phyloP scores from a whole-genome alignment of 92 coral and sea anemone species.

The Actinernus sp. region DNA sequence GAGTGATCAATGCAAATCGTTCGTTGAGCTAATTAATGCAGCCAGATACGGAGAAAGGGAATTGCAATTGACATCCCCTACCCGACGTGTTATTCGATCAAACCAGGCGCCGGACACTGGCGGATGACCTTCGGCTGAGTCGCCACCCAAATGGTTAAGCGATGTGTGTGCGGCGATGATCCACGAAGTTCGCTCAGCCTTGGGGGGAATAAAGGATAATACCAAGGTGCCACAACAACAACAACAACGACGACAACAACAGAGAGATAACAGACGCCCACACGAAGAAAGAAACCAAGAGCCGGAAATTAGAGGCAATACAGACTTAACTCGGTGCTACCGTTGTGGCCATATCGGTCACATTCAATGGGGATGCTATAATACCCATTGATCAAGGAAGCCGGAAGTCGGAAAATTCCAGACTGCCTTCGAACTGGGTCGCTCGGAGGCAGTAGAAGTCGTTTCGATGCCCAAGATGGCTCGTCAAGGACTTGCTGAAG shows the following conservation, averaged over 20 bases:
- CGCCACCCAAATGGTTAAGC: no score
- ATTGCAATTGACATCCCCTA: neutral
- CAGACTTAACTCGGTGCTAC: no score
- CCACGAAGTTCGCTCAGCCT: no score
- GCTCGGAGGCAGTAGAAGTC: constrained; percentile 22
- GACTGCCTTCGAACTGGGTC: constrained; percentile 31
- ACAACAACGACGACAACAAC: no score
- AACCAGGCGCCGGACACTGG: constrained; percentile 5
- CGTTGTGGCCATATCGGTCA: constrained; percentile 64
- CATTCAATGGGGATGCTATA: constrained; percentile 32
- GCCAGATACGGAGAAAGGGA: constrained; percentile 68
- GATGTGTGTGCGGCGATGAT: no score
- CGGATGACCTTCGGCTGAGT: neutral
- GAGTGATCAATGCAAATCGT: constrained; percentile 44
- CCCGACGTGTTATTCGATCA: constrained; percentile 18
- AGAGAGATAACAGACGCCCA: no score
- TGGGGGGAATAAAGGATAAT: no score
- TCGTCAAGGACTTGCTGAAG: constrained; percentile 13
- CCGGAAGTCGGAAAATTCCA: constrained; percentile 36
- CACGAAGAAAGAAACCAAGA: no score
- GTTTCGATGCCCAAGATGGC: constrained; percentile 2
- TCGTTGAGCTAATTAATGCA: constrained; percentile 44
- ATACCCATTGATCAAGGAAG: constrained; percentile 1
- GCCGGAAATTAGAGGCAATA: no score
- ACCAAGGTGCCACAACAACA: no score